Conservation (phyloP, 2,888 invertebrate species). For the Tenthredo distinguenda region DNA sequence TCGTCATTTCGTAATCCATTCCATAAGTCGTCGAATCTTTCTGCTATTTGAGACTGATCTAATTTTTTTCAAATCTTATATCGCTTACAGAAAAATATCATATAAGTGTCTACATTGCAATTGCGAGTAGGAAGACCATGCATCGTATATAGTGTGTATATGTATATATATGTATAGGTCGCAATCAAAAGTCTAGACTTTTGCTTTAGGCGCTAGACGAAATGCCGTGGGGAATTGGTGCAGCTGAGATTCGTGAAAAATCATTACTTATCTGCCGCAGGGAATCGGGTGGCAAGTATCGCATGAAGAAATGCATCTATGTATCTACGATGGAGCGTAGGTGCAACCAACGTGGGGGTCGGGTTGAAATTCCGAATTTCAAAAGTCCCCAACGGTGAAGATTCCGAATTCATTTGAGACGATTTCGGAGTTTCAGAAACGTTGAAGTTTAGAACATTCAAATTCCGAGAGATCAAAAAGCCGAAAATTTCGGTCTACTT, state of each 20-base stretch:
- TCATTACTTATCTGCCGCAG: slow-evolving; percentile 37
- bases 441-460: too few species aligned
- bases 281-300: neutral
- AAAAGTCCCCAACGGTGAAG: too few species aligned
- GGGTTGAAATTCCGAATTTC: too few species aligned
- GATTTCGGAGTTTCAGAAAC: too few species aligned
- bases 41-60: neutral
- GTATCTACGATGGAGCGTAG: neutral
- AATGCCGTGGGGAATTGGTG: slow-evolving; percentile 48
- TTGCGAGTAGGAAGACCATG: neutral
- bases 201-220: slow-evolving; percentile 48
- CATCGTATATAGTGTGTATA: neutral
- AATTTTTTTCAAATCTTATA: neutral
- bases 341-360: neutral
- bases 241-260: slow-evolving; percentile 39
- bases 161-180: neutral
- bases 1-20: neutral
- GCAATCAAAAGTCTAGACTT: slow-evolving; percentile 52
- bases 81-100: neutral
- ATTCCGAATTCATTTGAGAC: too few species aligned
- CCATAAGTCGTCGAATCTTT: neutral
- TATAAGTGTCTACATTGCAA: neutral
- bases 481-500: too few species aligned
- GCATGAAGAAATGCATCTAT: neutral
- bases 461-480: too few species aligned